phyloP scores from a whole-genome alignment of 1,140 invertebrate genomes.

The Cotesia glomerata region DNA sequence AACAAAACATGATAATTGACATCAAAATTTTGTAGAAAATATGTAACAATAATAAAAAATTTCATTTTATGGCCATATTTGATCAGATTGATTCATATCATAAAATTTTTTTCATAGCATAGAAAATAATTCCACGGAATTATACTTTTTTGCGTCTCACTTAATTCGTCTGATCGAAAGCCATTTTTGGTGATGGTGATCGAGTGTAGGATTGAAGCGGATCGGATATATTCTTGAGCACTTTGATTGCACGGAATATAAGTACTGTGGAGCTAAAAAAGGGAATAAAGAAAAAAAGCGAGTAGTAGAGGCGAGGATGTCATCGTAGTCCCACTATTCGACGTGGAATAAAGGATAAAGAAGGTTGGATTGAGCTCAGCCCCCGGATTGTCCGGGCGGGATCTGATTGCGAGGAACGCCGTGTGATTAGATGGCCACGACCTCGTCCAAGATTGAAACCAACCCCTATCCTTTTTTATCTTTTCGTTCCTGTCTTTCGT shows the following conservation, averaged over 20 bases:
- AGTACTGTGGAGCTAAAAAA: neutral
- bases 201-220: neutral
- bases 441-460: constrained; percentile 33
- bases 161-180: neutral
- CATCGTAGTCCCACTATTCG: neutral
- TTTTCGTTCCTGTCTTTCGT: neutral
- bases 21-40: too few relatives aligned
- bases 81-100: too few relatives aligned
- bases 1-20: too few relatives aligned
- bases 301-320: neutral
- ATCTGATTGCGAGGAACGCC: constrained; percentile 31
- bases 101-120: too few relatives aligned
- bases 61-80: too few relatives aligned
- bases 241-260: neutral
- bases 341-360: constrained; percentile 20
- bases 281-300: constrained; percentile 5
- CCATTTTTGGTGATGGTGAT: neutral
- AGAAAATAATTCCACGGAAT: too few relatives aligned
- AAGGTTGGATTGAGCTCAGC: constrained; percentile 18
- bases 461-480: constrained; percentile 27
- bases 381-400: constrained; percentile 22
- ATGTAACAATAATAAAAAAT: too few relatives aligned
- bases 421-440: constrained; percentile 37
- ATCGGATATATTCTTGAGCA: neutral
- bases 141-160: too few relatives aligned